Evolutionary conservation across 2,888 invertebrate species (phyloP).

Genomic region (Artemia sinica): DNA sequence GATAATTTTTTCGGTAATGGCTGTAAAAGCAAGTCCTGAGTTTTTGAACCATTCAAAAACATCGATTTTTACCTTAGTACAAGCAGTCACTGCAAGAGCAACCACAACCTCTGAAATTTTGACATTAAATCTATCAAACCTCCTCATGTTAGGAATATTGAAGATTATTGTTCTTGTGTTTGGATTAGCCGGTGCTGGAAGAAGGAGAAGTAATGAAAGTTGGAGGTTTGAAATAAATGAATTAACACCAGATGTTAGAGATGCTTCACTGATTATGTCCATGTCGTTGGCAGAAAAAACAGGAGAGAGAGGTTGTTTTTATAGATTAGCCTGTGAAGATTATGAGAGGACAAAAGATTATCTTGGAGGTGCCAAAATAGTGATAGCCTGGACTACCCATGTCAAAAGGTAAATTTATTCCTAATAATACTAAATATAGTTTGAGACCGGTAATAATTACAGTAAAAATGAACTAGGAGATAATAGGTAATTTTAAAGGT

Average conservation of each 20-base stretch:
- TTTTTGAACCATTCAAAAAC: neutral
- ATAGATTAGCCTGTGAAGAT: conserved; percentile 54
- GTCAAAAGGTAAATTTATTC: conserved; percentile 41
- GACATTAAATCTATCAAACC: conserved; percentile 62
- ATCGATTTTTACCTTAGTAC: neutral
- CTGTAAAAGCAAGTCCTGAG: too few relatives aligned
- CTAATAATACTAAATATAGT: too few relatives aligned
- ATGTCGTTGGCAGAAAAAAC: conserved; percentile 48
- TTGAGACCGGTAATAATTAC: too few relatives aligned
- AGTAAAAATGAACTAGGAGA: too few relatives aligned
- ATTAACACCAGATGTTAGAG: conserved; percentile 32
- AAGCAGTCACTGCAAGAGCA: conserved; percentile 21
- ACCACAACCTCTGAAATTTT: conserved; percentile 39
- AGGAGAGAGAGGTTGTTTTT: conserved; percentile 49
- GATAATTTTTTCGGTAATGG: too few relatives aligned
- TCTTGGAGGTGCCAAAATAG: conserved; percentile 54
- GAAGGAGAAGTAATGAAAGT: conserved; percentile 17
- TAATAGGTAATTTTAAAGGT: too few relatives aligned
- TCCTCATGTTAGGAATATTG: conserved; percentile 56
- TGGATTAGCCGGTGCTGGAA: conserved; percentile 39
- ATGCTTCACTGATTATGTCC: conserved; percentile 49
- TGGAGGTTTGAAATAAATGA: neutral
- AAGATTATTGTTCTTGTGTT: conserved; percentile 67
- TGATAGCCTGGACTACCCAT: conserved; percentile 50
- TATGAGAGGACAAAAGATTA: conserved; percentile 55